Evolutionary conservation across 1,140 invertebrate genomes (phyloP).

Genomic region (Myzus persicae): DNA sequence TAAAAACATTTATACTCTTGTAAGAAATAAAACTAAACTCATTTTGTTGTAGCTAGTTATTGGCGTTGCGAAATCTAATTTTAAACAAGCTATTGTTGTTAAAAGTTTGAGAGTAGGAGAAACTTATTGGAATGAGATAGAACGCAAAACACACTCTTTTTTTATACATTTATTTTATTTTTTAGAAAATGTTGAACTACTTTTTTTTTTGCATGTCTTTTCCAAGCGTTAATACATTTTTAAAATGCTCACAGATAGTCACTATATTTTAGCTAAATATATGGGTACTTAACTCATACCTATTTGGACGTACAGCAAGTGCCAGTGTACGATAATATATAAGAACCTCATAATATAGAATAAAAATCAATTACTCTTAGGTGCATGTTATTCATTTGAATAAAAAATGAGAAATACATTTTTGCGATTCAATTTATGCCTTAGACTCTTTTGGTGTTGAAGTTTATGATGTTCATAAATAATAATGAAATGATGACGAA

Average conservation of each 20-base stretch:
- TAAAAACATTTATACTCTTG: background rate
- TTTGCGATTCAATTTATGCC: too few relatives aligned
- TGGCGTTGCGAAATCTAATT: background rate
- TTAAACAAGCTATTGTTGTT: constrained; percentile 7
- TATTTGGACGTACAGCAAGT: background rate
- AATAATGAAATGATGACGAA: too few relatives aligned
- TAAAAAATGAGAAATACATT: too few relatives aligned
- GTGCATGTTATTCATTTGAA: too few relatives aligned
- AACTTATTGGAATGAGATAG: background rate
- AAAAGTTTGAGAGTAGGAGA: background rate
- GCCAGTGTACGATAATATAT: background rate
- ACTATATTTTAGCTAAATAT: background rate
- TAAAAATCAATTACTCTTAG: background rate
- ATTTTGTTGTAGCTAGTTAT: background rate
- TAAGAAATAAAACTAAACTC: background rate
- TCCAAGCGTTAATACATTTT: background rate
- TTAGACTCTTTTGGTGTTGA: too few relatives aligned
- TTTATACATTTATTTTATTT: background rate
- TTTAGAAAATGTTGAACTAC: background rate
- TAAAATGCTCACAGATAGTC: background rate
- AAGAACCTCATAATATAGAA: background rate
- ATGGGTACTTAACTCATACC: too few relatives aligned
- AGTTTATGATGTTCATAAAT: too few relatives aligned
- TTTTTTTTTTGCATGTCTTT: background rate
- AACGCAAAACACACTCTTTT: background rate